phyloP scores from a whole-genome alignment of 2,797 vertebrate species.

The Percopsis omiscomaycus region DNA sequence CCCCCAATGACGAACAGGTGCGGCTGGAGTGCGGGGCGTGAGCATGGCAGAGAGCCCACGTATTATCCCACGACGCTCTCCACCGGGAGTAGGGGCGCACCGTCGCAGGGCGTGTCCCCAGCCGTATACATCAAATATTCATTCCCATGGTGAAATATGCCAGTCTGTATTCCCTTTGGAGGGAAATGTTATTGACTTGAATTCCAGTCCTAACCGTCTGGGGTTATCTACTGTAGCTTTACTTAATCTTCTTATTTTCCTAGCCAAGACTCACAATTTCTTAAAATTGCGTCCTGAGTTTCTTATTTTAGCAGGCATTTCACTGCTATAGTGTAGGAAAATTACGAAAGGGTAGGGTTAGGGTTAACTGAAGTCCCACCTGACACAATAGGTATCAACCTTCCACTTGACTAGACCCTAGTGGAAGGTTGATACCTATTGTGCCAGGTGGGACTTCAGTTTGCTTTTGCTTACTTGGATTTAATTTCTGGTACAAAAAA shows the following conservation, averaged over 20 bases:
- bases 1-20: no score
- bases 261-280: constrained; percentile 27
- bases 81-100: no score
- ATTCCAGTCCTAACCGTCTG: constrained; percentile 29
- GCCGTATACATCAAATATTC: neutral
- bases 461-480: constrained; percentile 24
- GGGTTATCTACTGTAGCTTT: constrained; percentile 31
- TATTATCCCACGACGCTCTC: no score
- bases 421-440: constrained; percentile 15
- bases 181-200: constrained; percentile 25
- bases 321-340: constrained; percentile 2
- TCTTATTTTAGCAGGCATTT: constrained; percentile 14
- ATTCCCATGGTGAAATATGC: constrained; percentile 7
- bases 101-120: no score
- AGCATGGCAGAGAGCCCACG: no score
- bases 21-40: no score
- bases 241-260: constrained; percentile 39
- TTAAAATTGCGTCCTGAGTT: constrained; percentile 8
- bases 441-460: constrained; percentile 1
- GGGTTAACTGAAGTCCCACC: no score
- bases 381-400: no score
- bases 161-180: constrained; percentile 6
- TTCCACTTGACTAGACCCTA: no score
- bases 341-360: no score
- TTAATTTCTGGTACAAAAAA: constrained; percentile 34